A percentile compares a stretch with the other conserved stretches of the same genome.
phyloP scores from a whole-genome alignment of 2,113 vertebrate species.

The Callocephalon fimbriatum region DNA sequence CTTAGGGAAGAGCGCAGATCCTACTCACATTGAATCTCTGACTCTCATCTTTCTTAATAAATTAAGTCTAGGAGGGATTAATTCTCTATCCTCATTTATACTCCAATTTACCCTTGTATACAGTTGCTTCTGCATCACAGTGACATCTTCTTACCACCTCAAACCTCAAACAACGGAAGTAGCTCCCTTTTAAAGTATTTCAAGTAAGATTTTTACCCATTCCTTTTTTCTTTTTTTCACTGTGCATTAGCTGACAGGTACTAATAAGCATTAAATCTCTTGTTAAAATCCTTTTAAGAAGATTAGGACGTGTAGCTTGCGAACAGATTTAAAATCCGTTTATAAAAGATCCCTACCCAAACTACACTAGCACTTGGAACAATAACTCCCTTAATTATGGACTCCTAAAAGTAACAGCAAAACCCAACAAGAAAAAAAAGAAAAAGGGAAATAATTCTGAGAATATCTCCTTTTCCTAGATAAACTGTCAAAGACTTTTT shows the following conservation, averaged over 20 bases:
- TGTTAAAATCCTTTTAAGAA: constrained; percentile 53
- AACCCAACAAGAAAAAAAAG: background rate
- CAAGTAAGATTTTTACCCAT: constrained; percentile 8
- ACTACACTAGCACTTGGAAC: background rate
- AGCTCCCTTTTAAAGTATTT: constrained; percentile 7
- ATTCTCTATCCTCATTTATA: background rate
- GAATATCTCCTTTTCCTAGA: background rate
- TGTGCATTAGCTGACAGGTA: background rate
- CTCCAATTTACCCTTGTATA: background rate
- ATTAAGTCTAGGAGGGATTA: constrained; percentile 23
- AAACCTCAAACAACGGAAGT: background rate
- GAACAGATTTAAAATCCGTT: constrained; percentile 23
- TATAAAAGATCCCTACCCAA: background rate
- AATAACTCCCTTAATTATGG: background rate
- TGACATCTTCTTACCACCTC: background rate
- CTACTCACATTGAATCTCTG: background rate
- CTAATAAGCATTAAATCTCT: constrained; percentile 40
- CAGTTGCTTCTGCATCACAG: background rate
- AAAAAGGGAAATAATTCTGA: background rate
- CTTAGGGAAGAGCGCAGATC: background rate
- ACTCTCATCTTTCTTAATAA: constrained; percentile 8
- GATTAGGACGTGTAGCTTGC: constrained; percentile 13
- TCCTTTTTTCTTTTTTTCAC: background rate
- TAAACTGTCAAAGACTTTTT: background rate
- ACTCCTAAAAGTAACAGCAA: background rate